These are phyloP conservation scores for Morone chrysops DNA, from an alignment of 2,113 vertebrate genomes.

Conservation along the genomic window DNA sequence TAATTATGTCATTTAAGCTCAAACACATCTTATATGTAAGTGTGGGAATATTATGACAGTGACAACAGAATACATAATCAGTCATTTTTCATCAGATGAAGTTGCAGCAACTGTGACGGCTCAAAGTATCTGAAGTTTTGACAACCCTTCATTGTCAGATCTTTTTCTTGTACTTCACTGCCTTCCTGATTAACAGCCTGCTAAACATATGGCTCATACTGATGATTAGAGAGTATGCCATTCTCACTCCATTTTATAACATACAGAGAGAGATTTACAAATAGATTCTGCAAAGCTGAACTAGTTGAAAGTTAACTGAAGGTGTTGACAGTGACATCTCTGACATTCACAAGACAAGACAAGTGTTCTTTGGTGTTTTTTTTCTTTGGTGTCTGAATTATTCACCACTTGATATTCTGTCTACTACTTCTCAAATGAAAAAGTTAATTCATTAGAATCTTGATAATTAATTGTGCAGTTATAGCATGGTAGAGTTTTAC, in stretches of 20 bases:
- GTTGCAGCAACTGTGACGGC: neutral
- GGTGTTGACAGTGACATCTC: conserved; percentile 10
- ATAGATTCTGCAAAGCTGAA: neutral
- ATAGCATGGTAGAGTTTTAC: neutral
- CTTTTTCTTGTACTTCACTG: neutral
- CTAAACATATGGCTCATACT: conserved; percentile 10
- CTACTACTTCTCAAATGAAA: neutral
- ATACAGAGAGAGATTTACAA: neutral
- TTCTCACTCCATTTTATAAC: neutral
- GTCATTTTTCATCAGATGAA: conserved; percentile 11
- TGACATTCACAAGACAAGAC: conserved; percentile 9
- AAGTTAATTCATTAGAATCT: neutral
- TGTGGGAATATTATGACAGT: neutral
- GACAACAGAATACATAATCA: neutral
- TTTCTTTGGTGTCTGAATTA: conserved; percentile 34
- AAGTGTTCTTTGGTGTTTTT: neutral
- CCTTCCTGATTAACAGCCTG: conserved; percentile 17
- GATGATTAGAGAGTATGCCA: neutral
- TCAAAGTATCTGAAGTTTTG: conserved; percentile 13
- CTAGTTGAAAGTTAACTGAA: conserved; percentile 8
- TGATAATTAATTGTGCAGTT: neutral
- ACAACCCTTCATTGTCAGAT: conserved; percentile 17
- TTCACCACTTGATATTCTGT: conserved; percentile 8
- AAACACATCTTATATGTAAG: neutral
- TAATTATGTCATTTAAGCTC: neutral